Evolutionary conservation across 2,113 vertebrate genomes (phyloP).

Genomic region (Dicrurus megarhynchus): DNA sequence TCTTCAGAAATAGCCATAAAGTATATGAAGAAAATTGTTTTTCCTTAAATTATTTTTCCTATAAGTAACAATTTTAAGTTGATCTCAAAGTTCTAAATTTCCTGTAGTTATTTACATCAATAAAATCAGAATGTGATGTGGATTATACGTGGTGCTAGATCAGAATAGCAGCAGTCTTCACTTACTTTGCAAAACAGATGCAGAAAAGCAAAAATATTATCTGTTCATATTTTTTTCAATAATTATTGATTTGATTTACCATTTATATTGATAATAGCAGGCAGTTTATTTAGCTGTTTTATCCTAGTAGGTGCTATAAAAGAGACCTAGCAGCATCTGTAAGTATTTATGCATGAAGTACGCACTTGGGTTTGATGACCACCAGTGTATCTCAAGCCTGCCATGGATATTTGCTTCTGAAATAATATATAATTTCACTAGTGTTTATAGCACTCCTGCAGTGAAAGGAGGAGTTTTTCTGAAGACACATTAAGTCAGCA

Average conservation of each 20-base stretch:
- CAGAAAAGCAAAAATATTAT: neutral
- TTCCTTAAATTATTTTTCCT: neutral
- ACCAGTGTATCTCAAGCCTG: neutral
- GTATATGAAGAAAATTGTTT: neutral
- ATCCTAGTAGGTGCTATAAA: slow-evolving; percentile 1
- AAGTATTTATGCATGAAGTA: neutral
- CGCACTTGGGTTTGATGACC: neutral
- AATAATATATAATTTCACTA: neutral
- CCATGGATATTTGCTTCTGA: neutral
- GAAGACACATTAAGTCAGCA: neutral
- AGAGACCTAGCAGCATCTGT: neutral
- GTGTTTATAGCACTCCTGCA: neutral
- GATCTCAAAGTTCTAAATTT: neutral
- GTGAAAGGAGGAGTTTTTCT: neutral
- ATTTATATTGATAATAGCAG: neutral
- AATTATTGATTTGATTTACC: neutral
- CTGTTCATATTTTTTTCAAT: neutral
- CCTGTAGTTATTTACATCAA: neutral
- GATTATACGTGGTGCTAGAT: neutral
- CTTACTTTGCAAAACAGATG: neutral
- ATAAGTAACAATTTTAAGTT: neutral
- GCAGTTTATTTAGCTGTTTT: neutral
- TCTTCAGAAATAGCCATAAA: neutral
- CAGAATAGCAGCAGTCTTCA: neutral
- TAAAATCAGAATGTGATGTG: neutral